These are phyloP conservation scores for Seriola dumerili DNA, from an alignment of 2,113 vertebrate species.

Conservation along the genomic window DNA sequence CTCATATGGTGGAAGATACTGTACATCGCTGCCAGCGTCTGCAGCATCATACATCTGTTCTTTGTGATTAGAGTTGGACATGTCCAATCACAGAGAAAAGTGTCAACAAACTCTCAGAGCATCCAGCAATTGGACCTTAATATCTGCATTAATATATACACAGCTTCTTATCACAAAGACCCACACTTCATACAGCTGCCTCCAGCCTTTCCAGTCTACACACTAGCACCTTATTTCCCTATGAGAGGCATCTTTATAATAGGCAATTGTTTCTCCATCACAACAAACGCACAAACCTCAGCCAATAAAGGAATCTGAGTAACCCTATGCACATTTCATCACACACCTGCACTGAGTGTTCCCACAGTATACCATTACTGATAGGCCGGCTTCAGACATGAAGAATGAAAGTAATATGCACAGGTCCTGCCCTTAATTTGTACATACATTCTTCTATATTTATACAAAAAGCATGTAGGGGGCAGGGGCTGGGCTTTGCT, in stretches of 20 bases:
- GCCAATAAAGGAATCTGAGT: constrained; percentile 75
- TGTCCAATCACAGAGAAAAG: constrained; percentile 75
- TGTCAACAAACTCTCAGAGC: constrained; percentile 62
- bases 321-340: constrained; percentile 80
- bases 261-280: constrained; percentile 84
- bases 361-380: constrained; percentile 57
- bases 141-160: constrained; percentile 77
- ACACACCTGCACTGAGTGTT: constrained; percentile 76
- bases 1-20: constrained; percentile 3
- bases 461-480: constrained; percentile 65
- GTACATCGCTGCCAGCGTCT: constrained; percentile 25
- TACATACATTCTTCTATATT: constrained; percentile 85
- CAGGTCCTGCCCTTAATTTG: constrained; percentile 86
- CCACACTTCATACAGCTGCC: constrained; percentile 59
- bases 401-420: constrained; percentile 81
- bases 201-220: constrained; percentile 64
- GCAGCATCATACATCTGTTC: constrained; percentile 57
- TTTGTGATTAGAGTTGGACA: constrained; percentile 69
- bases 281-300: constrained; percentile 68
- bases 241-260: constrained; percentile 81
- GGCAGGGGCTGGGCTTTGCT: constrained; percentile 41
- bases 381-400: constrained; percentile 73
- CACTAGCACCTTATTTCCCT: constrained; percentile 79
- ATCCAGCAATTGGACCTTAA: constrained; percentile 68
- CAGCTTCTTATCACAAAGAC: constrained; percentile 64